phyloP scores from a whole-genome alignment of 2,113 vertebrate genomes.

The Dinomys branickii region DNA sequence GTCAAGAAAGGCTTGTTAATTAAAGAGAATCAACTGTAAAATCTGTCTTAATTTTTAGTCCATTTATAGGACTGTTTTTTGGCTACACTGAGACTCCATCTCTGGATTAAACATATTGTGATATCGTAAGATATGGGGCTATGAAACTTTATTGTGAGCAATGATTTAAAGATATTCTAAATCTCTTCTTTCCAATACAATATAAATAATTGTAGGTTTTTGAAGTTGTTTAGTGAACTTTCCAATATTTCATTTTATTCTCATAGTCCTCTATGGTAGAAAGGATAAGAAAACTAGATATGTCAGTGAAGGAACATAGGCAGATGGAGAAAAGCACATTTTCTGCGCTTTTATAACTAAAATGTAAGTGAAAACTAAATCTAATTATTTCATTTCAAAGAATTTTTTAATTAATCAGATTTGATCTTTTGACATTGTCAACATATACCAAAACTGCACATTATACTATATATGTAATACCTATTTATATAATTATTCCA shows the following conservation, averaged over 20 bases:
- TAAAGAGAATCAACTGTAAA: background rate
- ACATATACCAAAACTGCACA: background rate
- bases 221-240: background rate
- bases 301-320: background rate
- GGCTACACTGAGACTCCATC: background rate
- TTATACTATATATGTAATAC: background rate
- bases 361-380: background rate
- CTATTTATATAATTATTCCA: background rate
- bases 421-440: background rate
- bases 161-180: slow-evolving; percentile 28
- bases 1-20: background rate
- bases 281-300: background rate
- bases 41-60: background rate
- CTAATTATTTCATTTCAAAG: background rate
- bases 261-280: background rate
- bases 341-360: background rate
- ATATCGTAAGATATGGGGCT: background rate
- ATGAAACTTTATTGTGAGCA: background rate
- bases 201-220: background rate
- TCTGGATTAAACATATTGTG: background rate
- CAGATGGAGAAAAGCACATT: background rate
- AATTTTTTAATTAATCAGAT: background rate
- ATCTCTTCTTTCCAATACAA: background rate
- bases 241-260: background rate
- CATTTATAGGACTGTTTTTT: background rate